These are phyloP conservation scores for Chymomyza costata DNA, from an alignment of 1,140 invertebrate genomes.

Conservation along the genomic window DNA sequence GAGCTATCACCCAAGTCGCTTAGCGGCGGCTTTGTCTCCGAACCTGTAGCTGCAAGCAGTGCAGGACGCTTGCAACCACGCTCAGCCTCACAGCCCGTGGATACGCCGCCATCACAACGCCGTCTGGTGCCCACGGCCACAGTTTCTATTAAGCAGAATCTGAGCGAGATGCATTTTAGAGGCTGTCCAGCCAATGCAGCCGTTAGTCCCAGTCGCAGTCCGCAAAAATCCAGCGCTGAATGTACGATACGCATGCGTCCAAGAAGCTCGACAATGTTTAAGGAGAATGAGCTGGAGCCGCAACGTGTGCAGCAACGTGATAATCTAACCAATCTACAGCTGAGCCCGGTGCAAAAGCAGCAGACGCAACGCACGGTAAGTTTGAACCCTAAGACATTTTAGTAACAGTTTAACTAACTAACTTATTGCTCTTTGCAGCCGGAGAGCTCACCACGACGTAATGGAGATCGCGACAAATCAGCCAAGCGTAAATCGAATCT, in stretches of 20 bases:
- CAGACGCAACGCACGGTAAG: conserved; percentile 53
- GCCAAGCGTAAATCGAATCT: conserved; percentile 81
- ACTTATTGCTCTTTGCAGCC: conserved; percentile 33
- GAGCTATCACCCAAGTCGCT: conserved; percentile 46
- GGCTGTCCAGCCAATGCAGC: conserved; percentile 27
- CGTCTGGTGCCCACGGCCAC: conserved; percentile 49
- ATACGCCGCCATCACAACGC: conserved; percentile 35
- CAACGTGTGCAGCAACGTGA: conserved; percentile 23
- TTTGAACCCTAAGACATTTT: conserved; percentile 5
- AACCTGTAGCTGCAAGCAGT: conserved; percentile 20
- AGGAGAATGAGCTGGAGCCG: conserved; percentile 15
- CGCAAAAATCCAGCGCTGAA: conserved; percentile 31
- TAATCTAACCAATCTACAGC: conserved; percentile 44
- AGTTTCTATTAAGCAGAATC: conserved; percentile 63
- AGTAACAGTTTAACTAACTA: neutral
- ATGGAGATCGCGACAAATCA: conserved; percentile 79
- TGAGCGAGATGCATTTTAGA: conserved; percentile 60
- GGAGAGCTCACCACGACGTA: conserved; percentile 50
- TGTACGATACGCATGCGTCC: conserved; percentile 53
- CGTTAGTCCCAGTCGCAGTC: conserved; percentile 23
- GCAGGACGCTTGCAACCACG: conserved; percentile 3
- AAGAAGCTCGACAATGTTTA: conserved; percentile 54
- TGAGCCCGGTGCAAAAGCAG: conserved; percentile 64
- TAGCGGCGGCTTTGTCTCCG: conserved; percentile 40
- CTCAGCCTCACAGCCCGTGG: conserved; percentile 35